Base-by-base conservation (phyloP, 2,888 invertebrate species). In the Mamestra brassicae region DNA sequence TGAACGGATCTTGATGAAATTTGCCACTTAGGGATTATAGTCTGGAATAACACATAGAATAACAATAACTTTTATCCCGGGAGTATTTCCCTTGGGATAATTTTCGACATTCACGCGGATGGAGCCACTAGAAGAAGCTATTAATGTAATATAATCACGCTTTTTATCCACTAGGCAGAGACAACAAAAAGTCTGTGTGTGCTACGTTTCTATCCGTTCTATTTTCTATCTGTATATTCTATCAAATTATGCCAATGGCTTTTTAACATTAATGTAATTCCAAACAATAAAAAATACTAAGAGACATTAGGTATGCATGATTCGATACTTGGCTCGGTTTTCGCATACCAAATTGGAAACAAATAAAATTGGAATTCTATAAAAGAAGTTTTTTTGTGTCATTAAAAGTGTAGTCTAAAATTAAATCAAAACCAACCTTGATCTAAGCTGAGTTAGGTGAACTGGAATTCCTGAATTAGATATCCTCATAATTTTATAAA, bases 371-470 rank as follows among this genome's bases (percentile, higher is more conserved):
- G 7, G 6, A 34, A 66, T 52, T 42, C 10, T 8, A 42, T n/a
- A 13, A 2, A 17, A 11, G 42, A 47, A 34, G 26, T 17, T 60
- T 50, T 52, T 4, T 13, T 45, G 15, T 71, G 36, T 17, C 26
- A 36, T 60, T 38, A 47, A n/a, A 17, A 66, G 3, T 66, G 15
- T 17, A 5, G 4, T 63, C 57, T 65, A 36, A n/a, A 72, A 62
- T 65, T 65, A 65, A 69, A 66, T 17, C 11, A 42, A 45, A 13
- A 4, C 4, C 47, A 57, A 50, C 62, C 62, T 79, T 66, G 58
- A 66, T 26, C 34, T 45, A 36, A 3, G 3, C n/a, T 71, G 10
- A 11, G 50, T 8, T 38, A 47, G 15, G 34, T 63, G 52, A 42
- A 65, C 61, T 64, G 7, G 34, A 68, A 65, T 78, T 61, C 15